These are phyloP conservation scores for Mirounga angustirostris DNA, from an alignment of 2,113 vertebrate species.

Conservation along the genomic window DNA sequence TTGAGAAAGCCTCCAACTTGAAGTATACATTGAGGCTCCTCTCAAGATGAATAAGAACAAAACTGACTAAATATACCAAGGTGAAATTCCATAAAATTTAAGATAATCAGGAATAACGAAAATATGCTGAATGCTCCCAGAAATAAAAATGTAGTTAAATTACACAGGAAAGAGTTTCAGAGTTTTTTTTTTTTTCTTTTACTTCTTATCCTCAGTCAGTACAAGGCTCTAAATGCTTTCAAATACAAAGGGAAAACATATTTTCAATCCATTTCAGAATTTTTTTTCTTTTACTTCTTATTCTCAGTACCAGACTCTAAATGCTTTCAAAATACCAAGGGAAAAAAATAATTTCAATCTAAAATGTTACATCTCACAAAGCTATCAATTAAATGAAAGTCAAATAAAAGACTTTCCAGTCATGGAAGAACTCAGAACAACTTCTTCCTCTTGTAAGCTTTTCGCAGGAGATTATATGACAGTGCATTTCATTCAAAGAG, in stretches of 20 bases:
- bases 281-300: neutral
- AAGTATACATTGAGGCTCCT: neutral
- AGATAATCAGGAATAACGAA: neutral
- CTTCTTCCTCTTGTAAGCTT: rapidly evolving
- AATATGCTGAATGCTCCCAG: neutral
- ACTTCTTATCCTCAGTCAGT: neutral
- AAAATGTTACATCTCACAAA: neutral
- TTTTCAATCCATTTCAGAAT: neutral
- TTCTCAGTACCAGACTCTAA: neutral
- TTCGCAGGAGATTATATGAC: neutral
- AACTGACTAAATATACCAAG: neutral
- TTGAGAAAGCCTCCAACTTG: neutral
- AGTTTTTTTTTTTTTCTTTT: neutral
- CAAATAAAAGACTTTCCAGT: neutral
- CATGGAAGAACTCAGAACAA: neutral
- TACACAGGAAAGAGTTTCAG: neutral
- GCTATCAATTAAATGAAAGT: neutral
- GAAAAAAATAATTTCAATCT: neutral
- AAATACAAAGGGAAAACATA: neutral
- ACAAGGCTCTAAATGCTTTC: neutral
- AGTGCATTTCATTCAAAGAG: neutral
- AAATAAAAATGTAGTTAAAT: neutral
- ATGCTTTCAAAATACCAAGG: neutral
- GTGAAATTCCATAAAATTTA: neutral
- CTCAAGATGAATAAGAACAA: neutral